Evolutionary conservation across 2,113 vertebrate genomes (phyloP).

Genomic region (Ictalurus punctatus): DNA sequence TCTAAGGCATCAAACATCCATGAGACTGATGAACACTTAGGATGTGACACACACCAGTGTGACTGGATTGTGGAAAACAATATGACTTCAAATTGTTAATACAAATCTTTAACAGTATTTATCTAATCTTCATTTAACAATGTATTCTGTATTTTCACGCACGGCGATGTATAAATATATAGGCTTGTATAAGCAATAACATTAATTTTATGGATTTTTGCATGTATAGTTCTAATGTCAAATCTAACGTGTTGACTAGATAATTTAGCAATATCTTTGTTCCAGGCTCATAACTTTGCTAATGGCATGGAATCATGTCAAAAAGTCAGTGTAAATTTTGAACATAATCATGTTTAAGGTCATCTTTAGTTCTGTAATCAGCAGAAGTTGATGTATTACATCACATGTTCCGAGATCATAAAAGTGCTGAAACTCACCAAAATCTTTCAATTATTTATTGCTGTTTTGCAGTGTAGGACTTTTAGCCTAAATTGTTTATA

Average conservation of each 20-base stretch:
- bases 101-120: not conserved
- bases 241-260: not conserved
- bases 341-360: not conserved
- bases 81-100: not conserved
- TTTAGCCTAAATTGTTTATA: not conserved
- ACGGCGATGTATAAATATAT: not conserved
- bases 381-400: not conserved
- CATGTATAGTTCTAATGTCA: not conserved
- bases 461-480: not conserved
- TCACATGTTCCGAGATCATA: not conserved
- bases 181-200: not conserved
- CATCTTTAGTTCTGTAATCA: not conserved
- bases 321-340: not conserved
- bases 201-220: not conserved
- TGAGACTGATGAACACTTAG: not conserved
- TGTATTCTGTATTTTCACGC: not conserved
- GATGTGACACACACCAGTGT: not conserved
- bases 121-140: not conserved
- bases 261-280: not conserved
- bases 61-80: not conserved
- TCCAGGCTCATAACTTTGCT: not conserved
- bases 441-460: constrained; percentile 8
- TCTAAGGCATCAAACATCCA: not conserved
- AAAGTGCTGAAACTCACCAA: not conserved
- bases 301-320: not conserved